Evolutionary conservation across 2,113 vertebrate species (phyloP).

Genomic region (Thermophis baileyi): DNA sequence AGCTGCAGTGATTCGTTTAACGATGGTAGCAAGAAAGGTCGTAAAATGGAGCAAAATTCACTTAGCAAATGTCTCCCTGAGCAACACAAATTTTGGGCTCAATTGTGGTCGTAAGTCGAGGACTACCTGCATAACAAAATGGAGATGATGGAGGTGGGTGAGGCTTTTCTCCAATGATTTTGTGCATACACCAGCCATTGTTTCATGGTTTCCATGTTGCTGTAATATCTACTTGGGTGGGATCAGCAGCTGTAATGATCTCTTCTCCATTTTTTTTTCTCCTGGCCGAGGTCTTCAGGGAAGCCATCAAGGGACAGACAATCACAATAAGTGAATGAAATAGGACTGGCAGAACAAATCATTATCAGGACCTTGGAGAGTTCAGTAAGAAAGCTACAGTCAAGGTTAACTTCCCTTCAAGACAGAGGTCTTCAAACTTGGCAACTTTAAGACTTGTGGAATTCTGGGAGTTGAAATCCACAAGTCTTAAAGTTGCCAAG

Average conservation of each 20-base stretch:
- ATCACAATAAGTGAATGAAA: not conserved
- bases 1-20: too few relatives aligned
- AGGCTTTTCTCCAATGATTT: not conserved
- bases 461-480: too few relatives aligned
- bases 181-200: not conserved
- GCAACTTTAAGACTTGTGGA: too few relatives aligned
- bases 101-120: too few relatives aligned
- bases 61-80: too few relatives aligned
- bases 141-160: not conserved
- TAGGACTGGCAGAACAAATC: not conserved
- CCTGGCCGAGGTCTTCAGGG: not conserved
- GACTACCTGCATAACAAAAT: not conserved
- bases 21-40: too few relatives aligned
- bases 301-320: not conserved
- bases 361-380: not conserved
- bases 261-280: not conserved
- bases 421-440: too few relatives aligned
- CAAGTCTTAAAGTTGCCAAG: too few relatives aligned
- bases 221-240: not conserved
- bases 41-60: too few relatives aligned
- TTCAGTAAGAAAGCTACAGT: not conserved
- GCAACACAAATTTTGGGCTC: too few relatives aligned
- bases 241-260: not conserved
- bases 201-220: not conserved
- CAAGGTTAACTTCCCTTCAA: not conserved